Percentiles rank a stretch among this genome's conserved stretches.
These are phyloP conservation scores for Apocrypta bakeri DNA, from an alignment of 1,140 invertebrate species.

Conservation along the genomic window DNA sequence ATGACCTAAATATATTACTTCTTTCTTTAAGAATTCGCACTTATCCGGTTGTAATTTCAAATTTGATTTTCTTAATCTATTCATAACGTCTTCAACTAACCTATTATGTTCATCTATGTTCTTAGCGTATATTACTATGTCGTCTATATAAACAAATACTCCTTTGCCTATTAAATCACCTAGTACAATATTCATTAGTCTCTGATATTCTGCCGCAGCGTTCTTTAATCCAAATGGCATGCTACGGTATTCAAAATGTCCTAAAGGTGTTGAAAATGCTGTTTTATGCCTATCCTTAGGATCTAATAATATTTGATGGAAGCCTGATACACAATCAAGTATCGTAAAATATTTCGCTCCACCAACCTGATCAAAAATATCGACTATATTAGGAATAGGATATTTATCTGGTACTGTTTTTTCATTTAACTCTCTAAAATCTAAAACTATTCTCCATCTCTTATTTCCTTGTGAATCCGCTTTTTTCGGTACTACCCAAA, in stretches of 20 bases:
- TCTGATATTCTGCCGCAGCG: conserved; percentile 63
- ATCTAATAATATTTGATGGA: conserved; percentile 71
- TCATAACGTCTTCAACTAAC: not conserved
- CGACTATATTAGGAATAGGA: conserved; percentile 74
- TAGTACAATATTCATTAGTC: conserved; percentile 65
- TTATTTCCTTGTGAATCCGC: conserved; percentile 53
- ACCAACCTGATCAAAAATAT: conserved; percentile 65
- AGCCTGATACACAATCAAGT: conserved; percentile 73
- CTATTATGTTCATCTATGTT: conserved; percentile 36
- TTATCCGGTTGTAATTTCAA: conserved; percentile 12
- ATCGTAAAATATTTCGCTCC: conserved; percentile 64
- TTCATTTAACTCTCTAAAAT: conserved; percentile 67
- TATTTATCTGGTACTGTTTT: conserved; percentile 71
- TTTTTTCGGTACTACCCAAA: conserved; percentile 57
- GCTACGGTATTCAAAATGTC: conserved; percentile 62
- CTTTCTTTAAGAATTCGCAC: not conserved
- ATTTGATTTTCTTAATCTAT: not conserved
- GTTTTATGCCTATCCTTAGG: conserved; percentile 68
- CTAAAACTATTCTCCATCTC: conserved; percentile 58
- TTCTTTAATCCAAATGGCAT: conserved; percentile 68
- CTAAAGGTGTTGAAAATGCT: conserved; percentile 65
- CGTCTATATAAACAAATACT: conserved; percentile 66
- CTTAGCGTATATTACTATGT: conserved; percentile 23
- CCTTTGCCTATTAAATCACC: conserved; percentile 59
- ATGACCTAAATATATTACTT: conserved; percentile 33